These are phyloP conservation scores for Pseudonaja textilis DNA, from an alignment of 2,113 vertebrate species.

Conservation along the genomic window DNA sequence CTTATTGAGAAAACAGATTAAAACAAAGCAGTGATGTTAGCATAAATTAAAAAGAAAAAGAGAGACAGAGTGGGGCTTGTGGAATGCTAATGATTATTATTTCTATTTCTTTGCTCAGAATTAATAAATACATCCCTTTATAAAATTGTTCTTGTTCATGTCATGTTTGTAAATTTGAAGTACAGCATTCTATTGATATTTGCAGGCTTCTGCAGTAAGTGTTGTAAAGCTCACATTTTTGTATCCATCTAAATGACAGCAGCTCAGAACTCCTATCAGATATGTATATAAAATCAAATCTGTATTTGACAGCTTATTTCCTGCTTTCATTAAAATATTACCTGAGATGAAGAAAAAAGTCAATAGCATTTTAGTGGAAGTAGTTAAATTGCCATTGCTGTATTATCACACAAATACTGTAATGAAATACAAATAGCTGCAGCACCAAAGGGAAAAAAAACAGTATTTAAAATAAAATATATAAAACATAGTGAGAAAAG, in stretches of 20 bases:
- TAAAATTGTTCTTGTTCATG: neutral
- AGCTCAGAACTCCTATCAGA: constrained; percentile 43
- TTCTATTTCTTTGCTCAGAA: neutral
- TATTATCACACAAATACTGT: neutral
- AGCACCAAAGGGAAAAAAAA: neutral
- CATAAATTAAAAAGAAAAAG: neutral
- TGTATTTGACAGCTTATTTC: constrained; percentile 37
- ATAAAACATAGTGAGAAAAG: neutral
- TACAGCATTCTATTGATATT: neutral
- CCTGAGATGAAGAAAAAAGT: constrained; percentile 21
- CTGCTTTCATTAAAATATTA: constrained; percentile 43
- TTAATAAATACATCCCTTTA: neutral
- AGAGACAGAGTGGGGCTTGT: neutral
- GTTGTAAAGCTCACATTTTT: constrained; percentile 49
- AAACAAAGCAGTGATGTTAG: neutral
- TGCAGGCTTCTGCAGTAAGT: neutral
- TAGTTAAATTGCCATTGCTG: constrained; percentile 39
- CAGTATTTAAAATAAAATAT: neutral
- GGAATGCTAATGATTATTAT: neutral
- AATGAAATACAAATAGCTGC: neutral
- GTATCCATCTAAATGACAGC: constrained; percentile 46
- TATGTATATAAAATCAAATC: constrained; percentile 47
- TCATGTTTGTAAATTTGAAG: neutral
- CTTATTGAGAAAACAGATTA: neutral
- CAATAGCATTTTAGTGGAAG: constrained; percentile 41